Conservation (phyloP, 2,888 invertebrate genomes). For the Carterocephalus palaemon region DNA sequence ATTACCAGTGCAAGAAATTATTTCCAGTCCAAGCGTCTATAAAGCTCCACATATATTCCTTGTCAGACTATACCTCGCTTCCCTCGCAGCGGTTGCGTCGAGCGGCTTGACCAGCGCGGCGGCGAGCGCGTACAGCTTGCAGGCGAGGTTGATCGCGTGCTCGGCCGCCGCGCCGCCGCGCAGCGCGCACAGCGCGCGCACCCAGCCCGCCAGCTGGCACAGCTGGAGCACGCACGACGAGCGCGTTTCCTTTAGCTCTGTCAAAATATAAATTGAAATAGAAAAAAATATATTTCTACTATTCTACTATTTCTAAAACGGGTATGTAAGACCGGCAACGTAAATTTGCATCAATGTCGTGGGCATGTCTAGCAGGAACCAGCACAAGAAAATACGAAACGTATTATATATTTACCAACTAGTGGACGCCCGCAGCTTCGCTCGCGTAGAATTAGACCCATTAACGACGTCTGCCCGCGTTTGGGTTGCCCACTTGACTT, state of each 20-base stretch:
- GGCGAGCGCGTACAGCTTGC: background rate
- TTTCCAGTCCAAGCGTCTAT: no score
- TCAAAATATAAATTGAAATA: background rate
- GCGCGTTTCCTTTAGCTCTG: slow-evolving; percentile 56
- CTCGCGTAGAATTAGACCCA: no score
- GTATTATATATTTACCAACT: no score
- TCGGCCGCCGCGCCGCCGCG: slow-evolving; percentile 38
- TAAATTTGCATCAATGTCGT: no score
- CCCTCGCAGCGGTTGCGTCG: background rate
- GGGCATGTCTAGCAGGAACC: no score
- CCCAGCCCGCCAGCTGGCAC: slow-evolving; percentile 14
- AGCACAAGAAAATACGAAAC: no score
- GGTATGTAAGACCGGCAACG: no score
- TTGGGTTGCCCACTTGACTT: no score
- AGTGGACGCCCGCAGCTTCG: no score
- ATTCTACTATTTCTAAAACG: no score
- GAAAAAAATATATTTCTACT: slow-evolving; percentile 5
- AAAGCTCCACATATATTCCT: background rate
- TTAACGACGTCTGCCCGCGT: no score
- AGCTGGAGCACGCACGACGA: slow-evolving; percentile 36
- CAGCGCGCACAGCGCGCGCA: slow-evolving; percentile 50
- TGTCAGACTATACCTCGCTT: background rate
- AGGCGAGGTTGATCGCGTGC: slow-evolving; percentile 24
- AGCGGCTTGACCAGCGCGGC: background rate
- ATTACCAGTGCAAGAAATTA: no score